Evolutionary conservation across 2,888 invertebrate genomes (phyloP), one percentile per base, ranked within the genome.

Genomic region (Drosophila austrosaltans): DNA sequence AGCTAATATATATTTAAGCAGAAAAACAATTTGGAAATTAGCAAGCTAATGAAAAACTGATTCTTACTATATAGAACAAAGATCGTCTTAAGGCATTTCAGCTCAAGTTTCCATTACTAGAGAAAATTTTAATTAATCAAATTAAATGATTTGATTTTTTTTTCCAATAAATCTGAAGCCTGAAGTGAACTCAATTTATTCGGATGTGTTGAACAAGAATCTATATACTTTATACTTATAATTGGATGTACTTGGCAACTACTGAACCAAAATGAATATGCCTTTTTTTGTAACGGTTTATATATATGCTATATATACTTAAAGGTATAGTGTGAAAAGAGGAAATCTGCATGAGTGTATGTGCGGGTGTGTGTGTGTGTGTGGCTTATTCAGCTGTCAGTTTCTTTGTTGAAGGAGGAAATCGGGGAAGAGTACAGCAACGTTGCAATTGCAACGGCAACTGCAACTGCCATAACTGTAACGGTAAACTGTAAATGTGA

Each of bases 391-490:
- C 32, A 32, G 61, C 58, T 70, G 72, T 66, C 72, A 72, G 66
- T 61, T 39, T 39, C 39, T 39, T 57, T 66, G 61, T 61, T 66
- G 60, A 63, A 61, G 53, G 42, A 66, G 72, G 61, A 39, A 42
- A 66, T 8, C 16, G 2, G 20, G 22, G 32, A 56, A 42, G 59
- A 40, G 66, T 57, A 36, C 36, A 72, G 61, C 63, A 53, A 32
- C n/a, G 40, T 54, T 22, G 59, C 59, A 59, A 28, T 28, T 12
- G 32, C 54, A 39, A 32, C 32, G 48, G 68, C 79, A 75, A 78
- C 66, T 75, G 76, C 59, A 58, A 40, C 64, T 62, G 42, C 30
- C 73, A 72, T 54, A 65, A 76, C 62, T 79, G 69, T 66, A 75
- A 70, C 53, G 62, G 25, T 61, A 53, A 78, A 76, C 63, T 76